Evolutionary conservation across 2,113 vertebrate species (phyloP).

Genomic region (Gnathonemus longibarbis): DNA sequence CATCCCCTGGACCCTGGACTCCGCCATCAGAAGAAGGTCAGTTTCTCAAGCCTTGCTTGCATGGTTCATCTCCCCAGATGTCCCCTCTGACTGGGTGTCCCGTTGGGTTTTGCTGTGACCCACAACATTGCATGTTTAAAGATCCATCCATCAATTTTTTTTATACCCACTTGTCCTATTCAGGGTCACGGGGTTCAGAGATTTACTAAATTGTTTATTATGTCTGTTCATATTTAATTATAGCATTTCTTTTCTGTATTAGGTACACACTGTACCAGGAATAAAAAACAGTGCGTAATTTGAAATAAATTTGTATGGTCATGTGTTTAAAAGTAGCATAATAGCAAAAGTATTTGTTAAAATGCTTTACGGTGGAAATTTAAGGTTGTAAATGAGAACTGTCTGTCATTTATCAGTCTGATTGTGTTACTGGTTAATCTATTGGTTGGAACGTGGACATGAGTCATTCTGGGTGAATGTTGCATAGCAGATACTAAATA

Average conservation of each 20-base stretch:
- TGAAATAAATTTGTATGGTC: not conserved
- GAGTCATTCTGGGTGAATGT: not conserved
- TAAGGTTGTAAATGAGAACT: not conserved
- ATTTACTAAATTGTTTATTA: not conserved
- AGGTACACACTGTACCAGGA: not conserved
- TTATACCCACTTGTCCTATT: not conserved
- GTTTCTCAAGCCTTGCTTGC: not conserved
- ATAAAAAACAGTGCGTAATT: not conserved
- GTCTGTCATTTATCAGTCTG: not conserved
- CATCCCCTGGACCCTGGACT: conserved; percentile 96
- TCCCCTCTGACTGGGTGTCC: not conserved
- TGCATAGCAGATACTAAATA: not conserved
- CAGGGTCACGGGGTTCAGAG: not conserved
- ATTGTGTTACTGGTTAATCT: not conserved
- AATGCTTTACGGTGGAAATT: not conserved
- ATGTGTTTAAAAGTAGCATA: not conserved
- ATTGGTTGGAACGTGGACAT: not conserved
- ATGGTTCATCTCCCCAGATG: not conserved
- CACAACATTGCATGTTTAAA: not conserved
- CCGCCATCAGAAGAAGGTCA: conserved; percentile 93
- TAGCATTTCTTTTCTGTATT: not conserved
- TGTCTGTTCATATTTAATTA: not conserved
- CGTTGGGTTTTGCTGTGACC: not conserved
- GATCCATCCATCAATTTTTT: not conserved
- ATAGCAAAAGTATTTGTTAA: not conserved